Evolutionary conservation across 2,113 vertebrate genomes (phyloP), one percentile per base, ranked within the genome.

Genomic region (Cephalopholis sonnerati): DNA sequence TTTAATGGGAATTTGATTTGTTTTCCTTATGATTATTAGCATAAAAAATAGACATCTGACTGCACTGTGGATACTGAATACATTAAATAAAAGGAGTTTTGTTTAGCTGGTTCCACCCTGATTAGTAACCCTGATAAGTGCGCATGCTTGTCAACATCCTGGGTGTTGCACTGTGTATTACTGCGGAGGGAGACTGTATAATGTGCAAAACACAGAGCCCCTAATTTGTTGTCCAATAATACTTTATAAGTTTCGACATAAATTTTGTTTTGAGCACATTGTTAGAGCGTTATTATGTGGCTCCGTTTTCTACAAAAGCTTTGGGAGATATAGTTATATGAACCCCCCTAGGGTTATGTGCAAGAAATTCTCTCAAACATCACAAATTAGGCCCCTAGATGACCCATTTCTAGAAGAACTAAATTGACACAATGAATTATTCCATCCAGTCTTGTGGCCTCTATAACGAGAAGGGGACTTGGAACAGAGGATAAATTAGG

Each of bases 381-480:
- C 89, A 87, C 86, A 93, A 93, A 93, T 93, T 82, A 91, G 92
- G 88, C 87, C 92, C 89, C 92, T 84, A 85, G 90, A 92, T 93
- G 92, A 91, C 89, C 92, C 90, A 91, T 83, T 93, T 93, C 81
- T 62, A 77, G 58, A 78, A 82, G 85, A 92, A 83, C 74, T 91
- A 91, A 94, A 93, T 93, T 93, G 92, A 93, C 91, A 90, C 85
- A 74, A 90, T 92, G 85, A 93, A 88, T 92, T 91, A 92, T 92
- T 90, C 84, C 84, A 84, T 89, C 50, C 84, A 73, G 79, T 88
- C 87, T 81, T 88, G 86, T 86, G 87, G 87, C 87, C 84, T 90
- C 79, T 50, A 78, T 89, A 93, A 93, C 77, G 46, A 93, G 89
- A 68, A 58, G 50, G 70, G 54, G 79, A 89, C 86, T 57, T 46